These are phyloP conservation scores for Cheilosia soror DNA, from an alignment of 2,888 invertebrate species.

Conservation along the genomic window DNA sequence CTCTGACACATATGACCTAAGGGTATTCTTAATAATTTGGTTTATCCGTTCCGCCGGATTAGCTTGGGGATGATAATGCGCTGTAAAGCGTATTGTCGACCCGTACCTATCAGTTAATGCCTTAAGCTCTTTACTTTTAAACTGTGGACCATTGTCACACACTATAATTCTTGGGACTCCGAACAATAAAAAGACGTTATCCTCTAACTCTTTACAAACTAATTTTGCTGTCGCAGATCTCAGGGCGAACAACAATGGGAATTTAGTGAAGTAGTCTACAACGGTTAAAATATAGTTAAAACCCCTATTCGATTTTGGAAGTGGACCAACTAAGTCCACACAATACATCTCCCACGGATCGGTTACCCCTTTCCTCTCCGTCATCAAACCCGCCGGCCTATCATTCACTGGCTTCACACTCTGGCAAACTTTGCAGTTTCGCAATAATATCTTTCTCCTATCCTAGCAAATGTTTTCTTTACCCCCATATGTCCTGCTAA, in stretches of 20 bases:
- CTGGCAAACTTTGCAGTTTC: constrained; percentile 24
- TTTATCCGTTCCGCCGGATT: not conserved
- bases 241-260: constrained; percentile 34
- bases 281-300: constrained; percentile 29
- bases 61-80: not conserved
- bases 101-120: not conserved
- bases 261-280: constrained; percentile 36
- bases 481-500: constrained; percentile 30
- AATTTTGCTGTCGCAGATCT: not conserved
- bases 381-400: constrained; percentile 24
- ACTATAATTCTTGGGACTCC: constrained; percentile 1
- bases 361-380: not conserved
- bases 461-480: constrained; percentile 18
- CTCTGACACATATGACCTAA: constrained; percentile 24
- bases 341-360: constrained; percentile 30
- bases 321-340: constrained; percentile 24
- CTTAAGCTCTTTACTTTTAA: constrained; percentile 19
- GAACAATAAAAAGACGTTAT: constrained; percentile 30
- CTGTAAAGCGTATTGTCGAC: not conserved
- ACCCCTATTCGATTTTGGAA: constrained; percentile 23
- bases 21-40: not conserved
- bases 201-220: not conserved
- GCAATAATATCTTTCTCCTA: constrained; percentile 15
- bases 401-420: constrained; percentile 14
- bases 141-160: constrained; percentile 49